Evolutionary conservation across 2,113 vertebrate species (phyloP), one percentile per base, ranked within the genome.

Genomic region (Stomatorhinus ivindoensis): DNA sequence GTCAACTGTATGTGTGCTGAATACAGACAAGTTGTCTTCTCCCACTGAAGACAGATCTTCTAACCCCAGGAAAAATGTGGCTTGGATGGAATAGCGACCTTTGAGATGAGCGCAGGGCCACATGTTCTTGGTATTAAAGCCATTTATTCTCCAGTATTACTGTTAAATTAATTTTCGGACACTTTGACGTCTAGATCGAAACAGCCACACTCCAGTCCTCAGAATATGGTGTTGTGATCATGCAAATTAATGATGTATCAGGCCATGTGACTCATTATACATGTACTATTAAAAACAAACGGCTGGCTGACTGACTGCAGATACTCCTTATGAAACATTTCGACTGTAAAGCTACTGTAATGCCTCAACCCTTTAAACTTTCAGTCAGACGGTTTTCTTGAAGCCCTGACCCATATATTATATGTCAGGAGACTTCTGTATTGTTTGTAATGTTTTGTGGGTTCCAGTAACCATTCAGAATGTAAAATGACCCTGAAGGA

Each of bases 401-500:
- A 80, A 80, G 73, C 4, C 73, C 35, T 80, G 35, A 84, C 82
- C 42, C 21, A 47, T 7, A 46, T 84, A n/a, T 47, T n/a, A 47
- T 88, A 24, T 31, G 8, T 73, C 61, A 76, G 8, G 44, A 47
- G 24, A 47, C 39, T 46, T 44, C 82, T 47, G 44, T 46, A 84
- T 2, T 46, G 21, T 51, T 86, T 53, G 11, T 31, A 31, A 50
- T 27, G 19, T 53, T 51, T 44, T 17, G 35, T 35, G 47, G 1
- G 10, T 89, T 89, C 88, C 80, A 46, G 88, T 42, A 85, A 65
- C 48, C 15, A 53, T 47, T 53, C 39, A 19, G 80, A 31, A 84
- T 61, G 42, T 61, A 65, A 89, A 61, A 47, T 46, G 80, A 85
- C 35, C 21, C 35, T 31, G 35, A 89, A 89, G 80, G 88, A 51